A percentile compares a stretch with the other conserved stretches of the same genome.
These are phyloP conservation scores for Drosophila orena DNA, from an alignment of 1,140 invertebrate genomes.

Conservation along the genomic window DNA sequence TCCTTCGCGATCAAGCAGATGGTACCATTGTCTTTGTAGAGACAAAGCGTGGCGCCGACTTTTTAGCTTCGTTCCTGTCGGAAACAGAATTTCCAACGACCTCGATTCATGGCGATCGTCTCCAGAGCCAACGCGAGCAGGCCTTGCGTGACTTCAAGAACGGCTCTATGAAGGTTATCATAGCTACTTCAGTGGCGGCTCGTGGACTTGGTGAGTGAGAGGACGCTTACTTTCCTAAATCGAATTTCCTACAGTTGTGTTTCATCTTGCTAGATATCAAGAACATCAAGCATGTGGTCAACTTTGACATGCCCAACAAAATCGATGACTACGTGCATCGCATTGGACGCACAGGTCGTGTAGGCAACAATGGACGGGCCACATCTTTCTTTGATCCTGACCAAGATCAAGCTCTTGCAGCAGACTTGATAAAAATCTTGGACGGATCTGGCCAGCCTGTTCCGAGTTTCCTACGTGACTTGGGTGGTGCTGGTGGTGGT, in stretches of 20 bases:
- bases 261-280: slow-evolving; percentile 65
- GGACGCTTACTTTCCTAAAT: slow-evolving; percentile 87
- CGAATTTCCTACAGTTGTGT: slow-evolving; percentile 89
- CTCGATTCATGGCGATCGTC: slow-evolving; percentile 96
- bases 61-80: slow-evolving; percentile 91
- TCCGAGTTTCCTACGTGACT: slow-evolving; percentile 87
- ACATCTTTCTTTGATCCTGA: slow-evolving; percentile 93
- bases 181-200: slow-evolving; percentile 97
- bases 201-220: slow-evolving; percentile 91
- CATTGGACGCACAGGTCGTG: slow-evolving; percentile 96
- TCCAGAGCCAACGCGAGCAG: slow-evolving; percentile 95
- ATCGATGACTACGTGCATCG: slow-evolving; percentile 98
- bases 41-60: slow-evolving; percentile 95
- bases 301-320: slow-evolving; percentile 93
- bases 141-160: slow-evolving; percentile 93
- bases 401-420: slow-evolving; percentile 87
- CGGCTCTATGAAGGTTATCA: slow-evolving; percentile 91
- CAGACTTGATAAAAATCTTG: slow-evolving; percentile 90
- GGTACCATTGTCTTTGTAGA: slow-evolving; percentile 96
- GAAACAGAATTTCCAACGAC: slow-evolving; percentile 90
- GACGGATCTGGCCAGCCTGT: slow-evolving; percentile 88
- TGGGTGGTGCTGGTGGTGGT: slow-evolving; percentile 82
- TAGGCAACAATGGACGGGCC: slow-evolving; percentile 95
- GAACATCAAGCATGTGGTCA: slow-evolving; percentile 94
- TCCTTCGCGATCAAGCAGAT: slow-evolving; percentile 70